These are phyloP conservation scores for Archivesica marissinica DNA, from an alignment of 1,140 invertebrate species.

Conservation along the genomic window DNA sequence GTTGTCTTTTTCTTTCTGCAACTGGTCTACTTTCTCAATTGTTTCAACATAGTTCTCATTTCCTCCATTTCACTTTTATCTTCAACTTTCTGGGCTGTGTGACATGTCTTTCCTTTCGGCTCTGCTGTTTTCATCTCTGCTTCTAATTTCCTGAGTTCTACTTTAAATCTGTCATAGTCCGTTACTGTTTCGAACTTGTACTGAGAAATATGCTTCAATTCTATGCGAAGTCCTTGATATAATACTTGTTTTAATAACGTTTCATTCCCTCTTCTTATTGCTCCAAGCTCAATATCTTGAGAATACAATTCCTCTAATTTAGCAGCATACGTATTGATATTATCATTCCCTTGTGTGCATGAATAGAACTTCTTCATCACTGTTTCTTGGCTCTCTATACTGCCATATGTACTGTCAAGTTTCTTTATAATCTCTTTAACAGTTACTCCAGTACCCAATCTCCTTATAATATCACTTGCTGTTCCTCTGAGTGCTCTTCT, in stretches of 20 bases:
- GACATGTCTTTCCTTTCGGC: background rate
- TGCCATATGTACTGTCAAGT: slow-evolving; percentile 23
- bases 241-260: too few species aligned
- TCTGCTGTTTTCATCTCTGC: background rate
- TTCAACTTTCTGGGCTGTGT: too few species aligned
- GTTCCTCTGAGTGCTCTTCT: slow-evolving; percentile 17
- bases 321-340: background rate
- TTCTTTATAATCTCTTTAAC: slow-evolving; percentile 9
- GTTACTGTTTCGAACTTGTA: too few species aligned
- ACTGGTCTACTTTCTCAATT: background rate
- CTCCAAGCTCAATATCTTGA: background rate
- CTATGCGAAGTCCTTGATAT: too few species aligned
- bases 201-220: too few species aligned
- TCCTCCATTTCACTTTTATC: slow-evolving; percentile 17
- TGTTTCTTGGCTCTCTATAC: slow-evolving; percentile 3
- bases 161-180: background rate
- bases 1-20: background rate
- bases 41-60: background rate
- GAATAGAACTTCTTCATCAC: background rate
- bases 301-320: slow-evolving; percentile 18
- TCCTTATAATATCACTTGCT: too few species aligned
- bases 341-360: slow-evolving; percentile 1
- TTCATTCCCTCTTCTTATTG: background rate
- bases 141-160: too few species aligned
- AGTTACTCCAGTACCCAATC: background rate